Evolutionary conservation across 2,888 invertebrate genomes (phyloP), one percentile per base, ranked within the genome.

Genomic region (Pyralis farinalis): DNA sequence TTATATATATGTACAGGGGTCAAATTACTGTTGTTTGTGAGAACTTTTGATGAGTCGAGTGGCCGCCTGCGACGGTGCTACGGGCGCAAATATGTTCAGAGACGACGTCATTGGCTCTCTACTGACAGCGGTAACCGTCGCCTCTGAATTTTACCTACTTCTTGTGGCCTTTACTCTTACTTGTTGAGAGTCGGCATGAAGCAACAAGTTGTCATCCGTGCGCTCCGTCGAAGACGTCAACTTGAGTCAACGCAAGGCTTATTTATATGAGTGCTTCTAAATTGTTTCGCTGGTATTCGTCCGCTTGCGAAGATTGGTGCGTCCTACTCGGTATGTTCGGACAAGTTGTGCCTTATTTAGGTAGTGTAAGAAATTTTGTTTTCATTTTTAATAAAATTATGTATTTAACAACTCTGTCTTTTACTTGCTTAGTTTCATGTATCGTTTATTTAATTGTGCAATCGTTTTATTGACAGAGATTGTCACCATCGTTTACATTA

Each of bases 301-400:
- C 43, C 34, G 52, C 33, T 46, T 25, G 46, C 34, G 39, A 35
- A n/a, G 37, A 34, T 41, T 27, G 35, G 27, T 38, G 25, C 40
- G 45, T 45, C 42, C 45, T 45, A 47, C 50, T 37, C 46, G 63
- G 61, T 66, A 67, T 60, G 61, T 72, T 75, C 74, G 63, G 72
- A 84, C 80, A 79, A 79, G 69, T 81, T 70, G 87, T 88, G 87
- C 87, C 87, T 88, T 87, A 87, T 80, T 75, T 81, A 86, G 80
- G 77, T 86, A 82, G 78, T 77, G 51, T 87, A 87, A 87, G 81
- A 74, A 74, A 82, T 76, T 86, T 86, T 78, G 85, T 85, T 85
- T 85, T 83, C 76, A 81, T 81, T 87, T 87, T 71, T 87, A 87
- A 85, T 87, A 85, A 87, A 87, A 77, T 57, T 75, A 78, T 76